phyloP scores from a whole-genome alignment of 2,113 vertebrate genomes.

The Tetraodon nigroviridis region DNA sequence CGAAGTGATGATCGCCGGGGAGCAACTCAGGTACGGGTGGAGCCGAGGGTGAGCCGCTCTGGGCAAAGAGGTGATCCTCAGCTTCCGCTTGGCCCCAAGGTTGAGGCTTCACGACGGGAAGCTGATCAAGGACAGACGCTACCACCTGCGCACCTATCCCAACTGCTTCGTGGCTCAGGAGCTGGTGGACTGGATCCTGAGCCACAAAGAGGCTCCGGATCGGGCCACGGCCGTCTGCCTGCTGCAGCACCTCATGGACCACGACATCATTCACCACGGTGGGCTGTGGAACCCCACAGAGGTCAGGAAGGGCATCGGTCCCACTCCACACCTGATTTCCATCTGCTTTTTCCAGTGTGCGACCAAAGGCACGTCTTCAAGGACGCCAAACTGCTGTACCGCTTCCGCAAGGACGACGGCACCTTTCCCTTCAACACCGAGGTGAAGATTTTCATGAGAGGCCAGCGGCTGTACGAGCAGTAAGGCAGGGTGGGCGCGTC shows the following conservation, averaged over 20 bases:
- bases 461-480: slow-evolving; percentile 83
- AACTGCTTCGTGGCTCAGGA: slow-evolving; percentile 87
- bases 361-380: slow-evolving; percentile 81
- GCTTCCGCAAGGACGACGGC: slow-evolving; percentile 85
- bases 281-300: slow-evolving; percentile 24
- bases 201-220: slow-evolving; percentile 80
- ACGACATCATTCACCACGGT: slow-evolving; percentile 87
- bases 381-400: slow-evolving; percentile 84
- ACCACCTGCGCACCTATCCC: slow-evolving; percentile 81
- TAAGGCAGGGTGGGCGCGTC: slow-evolving; percentile 49
- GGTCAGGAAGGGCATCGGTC: neutral
- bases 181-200: slow-evolving; percentile 81
- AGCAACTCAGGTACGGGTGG: slow-evolving; percentile 80
- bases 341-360: slow-evolving; percentile 70
- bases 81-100: slow-evolving; percentile 50
- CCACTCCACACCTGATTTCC: neutral
- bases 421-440: slow-evolving; percentile 82
- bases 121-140: slow-evolving; percentile 80
- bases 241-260: slow-evolving; percentile 85
- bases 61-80: neutral
- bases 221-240: slow-evolving; percentile 75
- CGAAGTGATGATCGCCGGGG: slow-evolving; percentile 84
- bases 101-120: slow-evolving; percentile 82
- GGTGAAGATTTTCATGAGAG: slow-evolving; percentile 81
- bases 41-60: neutral